Base-by-base conservation (phyloP, 2,797 vertebrate genomes). In the Harpagifer antarcticus region DNA sequence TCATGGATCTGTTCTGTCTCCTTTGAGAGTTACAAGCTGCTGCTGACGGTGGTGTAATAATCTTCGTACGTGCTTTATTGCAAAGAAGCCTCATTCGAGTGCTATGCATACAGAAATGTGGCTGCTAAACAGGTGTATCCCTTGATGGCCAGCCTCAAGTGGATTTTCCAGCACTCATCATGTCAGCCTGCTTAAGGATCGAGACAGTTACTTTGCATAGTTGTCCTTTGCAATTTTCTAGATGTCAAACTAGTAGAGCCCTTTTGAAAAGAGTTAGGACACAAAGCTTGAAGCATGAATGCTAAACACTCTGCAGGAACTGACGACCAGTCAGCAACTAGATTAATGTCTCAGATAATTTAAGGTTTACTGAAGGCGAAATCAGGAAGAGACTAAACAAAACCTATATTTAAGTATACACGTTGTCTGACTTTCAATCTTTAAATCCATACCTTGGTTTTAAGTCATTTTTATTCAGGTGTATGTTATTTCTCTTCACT, bases 1-100 rank as follows among this genome's bases (percentile, higher is more conserved):
- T 72, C 48, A 15, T 53, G 40, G 54, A 57, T 68, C 27, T 13
- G 1, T 63, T 72, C 42, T 58, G 44, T 52, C 37, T n/a, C 44
- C 65, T 66, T 61, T 79, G 63, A 70, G 57, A 44, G 27, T 60
- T 47, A 52, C 66, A 67, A 78, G 74, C 75, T 78, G 50, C 59
- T 66, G 33, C 64, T 55, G 57, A 23, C 42, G 64, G 37, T 64
- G 64, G 47, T 68, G 55, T 68, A 72, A 43, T 44, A 59, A 70
- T 9, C 8, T 37, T 20, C 3, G 13, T 37, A 16, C 50, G 23
- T 52, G 33, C 20, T 64, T 75, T 49, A 67, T 53, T 60, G 48
- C n/a, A 49, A 15, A 43, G 20, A 20, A 50, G 48, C 44, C 42
- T 72, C 9, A n/a, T 66, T 20, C 68, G 1, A 58, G 52, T 48